Evolutionary conservation across 1,140 invertebrate species (phyloP).

Genomic region (Diuraphis noxia): DNA sequence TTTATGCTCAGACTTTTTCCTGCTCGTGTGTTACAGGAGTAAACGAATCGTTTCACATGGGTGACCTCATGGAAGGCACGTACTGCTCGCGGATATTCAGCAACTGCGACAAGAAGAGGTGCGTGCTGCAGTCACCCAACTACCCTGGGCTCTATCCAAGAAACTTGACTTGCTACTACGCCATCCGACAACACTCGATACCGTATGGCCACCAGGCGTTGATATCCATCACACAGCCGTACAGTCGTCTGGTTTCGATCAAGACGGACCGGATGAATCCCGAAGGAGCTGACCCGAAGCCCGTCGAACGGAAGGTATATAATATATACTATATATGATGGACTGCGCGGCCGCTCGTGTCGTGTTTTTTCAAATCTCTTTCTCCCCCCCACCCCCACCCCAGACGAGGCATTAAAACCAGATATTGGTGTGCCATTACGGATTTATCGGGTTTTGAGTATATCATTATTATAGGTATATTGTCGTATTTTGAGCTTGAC

Average conservation of each 20-base stretch:
- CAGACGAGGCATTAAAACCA: no score
- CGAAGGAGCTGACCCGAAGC: constrained; percentile 7
- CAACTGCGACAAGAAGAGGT: constrained; percentile 83
- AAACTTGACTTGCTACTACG: constrained; percentile 86
- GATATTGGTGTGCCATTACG: no score
- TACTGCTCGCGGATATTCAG: constrained; percentile 88
- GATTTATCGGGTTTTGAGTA: no score
- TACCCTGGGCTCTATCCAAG: constrained; percentile 88
- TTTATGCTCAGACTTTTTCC: background rate
- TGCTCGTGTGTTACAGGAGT: background rate
- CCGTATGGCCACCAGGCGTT: constrained; percentile 81
- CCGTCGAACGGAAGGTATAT: constrained; percentile 37
- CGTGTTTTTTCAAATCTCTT: no score
- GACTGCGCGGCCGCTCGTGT: no score
- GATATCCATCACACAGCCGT: constrained; percentile 78
- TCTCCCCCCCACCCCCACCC: no score
- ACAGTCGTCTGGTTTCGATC: constrained; percentile 72
- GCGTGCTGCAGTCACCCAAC: constrained; percentile 86
- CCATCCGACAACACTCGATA: constrained; percentile 78
- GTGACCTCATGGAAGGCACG: constrained; percentile 83
- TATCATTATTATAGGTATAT: no score
- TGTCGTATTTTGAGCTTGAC: no score
- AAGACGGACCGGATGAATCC: constrained; percentile 60
- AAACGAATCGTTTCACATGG: constrained; percentile 66
- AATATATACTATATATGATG: no score